Base-by-base conservation (phyloP, 1,140 invertebrate species). In the Teleogryllus occipitalis region DNA sequence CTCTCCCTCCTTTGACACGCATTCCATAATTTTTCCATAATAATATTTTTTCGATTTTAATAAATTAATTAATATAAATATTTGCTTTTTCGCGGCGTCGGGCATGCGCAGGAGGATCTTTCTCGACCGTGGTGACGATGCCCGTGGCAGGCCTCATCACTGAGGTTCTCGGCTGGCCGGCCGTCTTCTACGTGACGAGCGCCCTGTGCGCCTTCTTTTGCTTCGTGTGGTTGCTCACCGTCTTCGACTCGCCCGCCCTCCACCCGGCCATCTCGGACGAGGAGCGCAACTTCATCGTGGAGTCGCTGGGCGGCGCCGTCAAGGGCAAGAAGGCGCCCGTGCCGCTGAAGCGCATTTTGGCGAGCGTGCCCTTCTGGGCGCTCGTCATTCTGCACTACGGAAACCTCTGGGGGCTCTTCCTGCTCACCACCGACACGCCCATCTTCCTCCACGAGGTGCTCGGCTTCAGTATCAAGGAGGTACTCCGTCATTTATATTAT, bases 361-460 rank as follows among this genome's bases (percentile, higher is more conserved):
- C 89, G 7, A 94, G 92, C 0, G 81, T 90, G 49, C 93, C 93
- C 48, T 94, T 94, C 83, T 88, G 92, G 85, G 90, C 90, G 0
- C 85, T 94, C 80, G 81, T 90, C 7, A 85, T 91, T 80, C 85
- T 93, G n/a, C 93, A 94, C 81, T 92, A 92, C 82, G 92, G 92
- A 47, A 94, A 93, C 81, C 87, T 93, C 83, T 94, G 93, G 92
- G 93, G 93, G 8, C 86, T 97, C 81, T 94, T 92, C 82, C 92
- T 94, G 81, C 91, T 97, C 82, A 89, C 97, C 81, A 97, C 94
- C 0, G 93, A 93, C 77, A 92, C 97, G 8, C 97, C 97, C 0
- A 96, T 94, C 79, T 98, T 96, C 85, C 91, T 97, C 82, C 91
- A 94, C 54, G 90, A 93, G 84, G 92, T 96, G 14, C 88, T 98